Conservation (phyloP, 64 coral and sea anemone genomes). For the Stichodactyla helianthus region DNA sequence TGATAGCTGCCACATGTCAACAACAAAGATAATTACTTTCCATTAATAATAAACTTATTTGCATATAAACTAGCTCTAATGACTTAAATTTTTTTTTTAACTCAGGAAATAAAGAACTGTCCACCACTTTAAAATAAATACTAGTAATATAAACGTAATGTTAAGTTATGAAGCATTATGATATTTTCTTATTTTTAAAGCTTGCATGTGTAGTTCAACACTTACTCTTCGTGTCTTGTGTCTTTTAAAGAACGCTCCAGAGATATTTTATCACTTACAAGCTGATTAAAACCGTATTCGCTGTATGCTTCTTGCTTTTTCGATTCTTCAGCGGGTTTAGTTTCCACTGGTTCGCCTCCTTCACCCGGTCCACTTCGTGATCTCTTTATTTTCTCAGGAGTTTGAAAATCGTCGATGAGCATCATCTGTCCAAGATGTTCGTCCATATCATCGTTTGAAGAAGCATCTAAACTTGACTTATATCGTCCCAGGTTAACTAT, state of each 20-base stretch:
- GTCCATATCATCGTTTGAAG: not conserved
- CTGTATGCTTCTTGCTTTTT: slow-evolving; percentile 72
- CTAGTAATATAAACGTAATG: not conserved
- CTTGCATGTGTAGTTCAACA: not conserved
- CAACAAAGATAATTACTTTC: too few relatives aligned
- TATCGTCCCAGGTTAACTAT: not conserved
- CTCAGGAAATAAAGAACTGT: not conserved
- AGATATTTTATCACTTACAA: slow-evolving; percentile 90
- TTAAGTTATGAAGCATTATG: not conserved
- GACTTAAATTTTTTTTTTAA: not conserved
- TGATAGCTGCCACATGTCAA: not conserved
- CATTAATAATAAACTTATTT: too few relatives aligned
- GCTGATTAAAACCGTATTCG: slow-evolving; percentile 94
- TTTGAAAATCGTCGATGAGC: slow-evolving; percentile 85
- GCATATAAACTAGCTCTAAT: not conserved
- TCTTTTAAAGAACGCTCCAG: slow-evolving; percentile 74
- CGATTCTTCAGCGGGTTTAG: slow-evolving; percentile 49
- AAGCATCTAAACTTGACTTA: slow-evolving; percentile 7
- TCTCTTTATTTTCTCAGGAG: slow-evolving; percentile 61
- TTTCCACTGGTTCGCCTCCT: slow-evolving; percentile 72
- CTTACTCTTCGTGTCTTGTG: slow-evolving; percentile 86
- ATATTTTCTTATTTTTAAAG: not conserved
- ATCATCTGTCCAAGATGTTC: slow-evolving; percentile 40
- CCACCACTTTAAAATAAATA: not conserved
- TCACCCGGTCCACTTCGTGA: slow-evolving; percentile 55